Base-by-base conservation (phyloP, 2,113 vertebrate genomes). In the Elachura formosa region DNA sequence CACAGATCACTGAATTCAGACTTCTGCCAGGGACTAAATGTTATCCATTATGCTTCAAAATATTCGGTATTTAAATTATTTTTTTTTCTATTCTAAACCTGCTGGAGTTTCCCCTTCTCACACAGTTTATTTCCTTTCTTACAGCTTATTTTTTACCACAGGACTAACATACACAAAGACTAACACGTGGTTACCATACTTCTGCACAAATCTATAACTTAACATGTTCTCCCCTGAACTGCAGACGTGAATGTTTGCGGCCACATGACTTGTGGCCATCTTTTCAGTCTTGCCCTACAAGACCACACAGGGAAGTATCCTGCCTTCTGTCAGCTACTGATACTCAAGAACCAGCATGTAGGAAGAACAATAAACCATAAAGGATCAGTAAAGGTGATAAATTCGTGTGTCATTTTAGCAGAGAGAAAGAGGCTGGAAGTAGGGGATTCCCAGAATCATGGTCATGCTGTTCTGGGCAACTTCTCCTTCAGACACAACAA, bases 361-460 rank as follows among this genome's bases (percentile, higher is more conserved):
- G 26, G 26, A 28, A 84, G 43, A 71, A 25, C 6, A 56, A 54
- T 20, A 71, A 83, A 84, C 41, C 34, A 34, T 2, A 45, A 45
- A 41, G 33, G 12, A 74, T 55, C 68, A 71, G 18, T 34, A 81
- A 77, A 91, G 22, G 28, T 41, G 48, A 78, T 49, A 45, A 90
- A 81, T 19, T 76, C 2, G 3, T 1, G 2, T 19, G 34, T 16
- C 5, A 1, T 54, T 55, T 71, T 63, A 89, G 26, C 34, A 91
- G 51, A 80, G 5, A 6, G n/a, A n/a, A 62, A 61, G 31, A 75
- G 17, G 9, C 2, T 66, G 52, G 59, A 90, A 71, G 23, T 0
- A 1, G 68, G 25, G 20, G 24, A 28, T 33, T 49, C 38, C 16
- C 31, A 67, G 1, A n/a, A n/a, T 25, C 4, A 0, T 4, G 58